Percentiles rank a stretch among this genome's conserved stretches.
phyloP scores from a whole-genome alignment of 2,113 vertebrate genomes.

The Tympanuchus pallidicinctus region DNA sequence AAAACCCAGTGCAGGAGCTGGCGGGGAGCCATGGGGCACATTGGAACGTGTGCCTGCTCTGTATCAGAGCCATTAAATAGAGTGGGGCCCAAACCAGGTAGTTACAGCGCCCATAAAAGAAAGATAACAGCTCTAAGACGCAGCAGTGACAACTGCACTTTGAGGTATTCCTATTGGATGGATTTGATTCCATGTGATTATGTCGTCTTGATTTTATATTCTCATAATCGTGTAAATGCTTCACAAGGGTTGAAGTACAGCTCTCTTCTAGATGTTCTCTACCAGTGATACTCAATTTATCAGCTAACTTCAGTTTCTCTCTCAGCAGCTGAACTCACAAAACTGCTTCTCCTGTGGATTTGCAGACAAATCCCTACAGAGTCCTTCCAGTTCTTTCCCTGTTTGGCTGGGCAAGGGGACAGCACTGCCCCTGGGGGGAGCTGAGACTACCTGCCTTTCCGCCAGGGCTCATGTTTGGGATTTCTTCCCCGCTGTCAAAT shows the following conservation, averaged over 20 bases:
- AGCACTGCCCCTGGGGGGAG: not conserved
- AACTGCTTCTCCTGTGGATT: not conserved
- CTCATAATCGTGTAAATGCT: rapidly evolving
- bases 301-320: not conserved
- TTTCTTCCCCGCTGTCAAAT: not conserved
- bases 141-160: not conserved
- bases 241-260: not conserved
- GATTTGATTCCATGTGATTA: not conserved
- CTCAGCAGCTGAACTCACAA: not conserved
- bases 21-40: not conserved
- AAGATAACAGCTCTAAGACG: not conserved
- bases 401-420: not conserved
- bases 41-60: not conserved
- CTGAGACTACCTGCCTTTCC: not conserved
- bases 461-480: rapidly evolving
- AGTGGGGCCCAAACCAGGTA: not conserved
- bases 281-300: not conserved
- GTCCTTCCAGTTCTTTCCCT: not conserved
- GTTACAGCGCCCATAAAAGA: not conserved
- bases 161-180: not conserved
- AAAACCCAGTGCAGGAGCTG: constrained; percentile 14
- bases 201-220: not conserved
- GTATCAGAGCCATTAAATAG: not conserved
- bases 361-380: not conserved
- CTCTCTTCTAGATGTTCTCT: not conserved